These are phyloP conservation scores for Halocynthia aurantium DNA, from an alignment of 23 tunicate genomes.

Conservation along the genomic window DNA sequence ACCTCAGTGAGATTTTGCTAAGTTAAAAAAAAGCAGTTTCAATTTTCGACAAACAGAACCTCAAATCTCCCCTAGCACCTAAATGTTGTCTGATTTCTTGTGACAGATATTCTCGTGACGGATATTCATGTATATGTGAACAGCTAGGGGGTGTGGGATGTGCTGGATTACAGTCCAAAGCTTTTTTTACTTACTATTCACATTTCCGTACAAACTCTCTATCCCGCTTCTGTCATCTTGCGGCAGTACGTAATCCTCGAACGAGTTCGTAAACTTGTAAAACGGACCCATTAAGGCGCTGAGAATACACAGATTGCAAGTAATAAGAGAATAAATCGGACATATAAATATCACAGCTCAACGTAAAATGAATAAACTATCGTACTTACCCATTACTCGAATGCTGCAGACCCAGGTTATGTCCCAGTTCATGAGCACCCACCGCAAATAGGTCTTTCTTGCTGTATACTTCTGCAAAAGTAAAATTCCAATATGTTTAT, in stretches of 20 bases:
- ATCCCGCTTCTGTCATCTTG: constrained; percentile 36
- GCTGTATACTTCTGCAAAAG: neutral
- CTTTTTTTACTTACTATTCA: neutral
- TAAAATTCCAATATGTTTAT: neutral
- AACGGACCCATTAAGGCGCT: constrained; percentile 60
- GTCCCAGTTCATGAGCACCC: constrained; percentile 84
- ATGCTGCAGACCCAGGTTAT: constrained; percentile 63
- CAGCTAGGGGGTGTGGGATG: too few species aligned
- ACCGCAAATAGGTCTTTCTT: constrained; percentile 68
- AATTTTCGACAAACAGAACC: too few species aligned
- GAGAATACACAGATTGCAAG: neutral
- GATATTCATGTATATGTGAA: too few species aligned
- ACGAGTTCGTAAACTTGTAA: constrained; percentile 18
- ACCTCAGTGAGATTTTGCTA: too few species aligned
- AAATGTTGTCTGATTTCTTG: too few species aligned
- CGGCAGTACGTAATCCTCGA: constrained; percentile 30
- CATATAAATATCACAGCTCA: neutral
- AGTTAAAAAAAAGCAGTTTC: too few species aligned
- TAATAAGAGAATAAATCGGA: too few species aligned
- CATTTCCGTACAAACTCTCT: constrained; percentile 26
- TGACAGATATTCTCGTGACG: too few species aligned
- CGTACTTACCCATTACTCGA: constrained; percentile 46
- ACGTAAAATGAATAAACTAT: neutral
- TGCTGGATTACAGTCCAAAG: too few species aligned
- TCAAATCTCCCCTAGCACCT: too few species aligned